phyloP scores from a whole-genome alignment of 2,113 vertebrate species.

The Potamarius usumacintae region DNA sequence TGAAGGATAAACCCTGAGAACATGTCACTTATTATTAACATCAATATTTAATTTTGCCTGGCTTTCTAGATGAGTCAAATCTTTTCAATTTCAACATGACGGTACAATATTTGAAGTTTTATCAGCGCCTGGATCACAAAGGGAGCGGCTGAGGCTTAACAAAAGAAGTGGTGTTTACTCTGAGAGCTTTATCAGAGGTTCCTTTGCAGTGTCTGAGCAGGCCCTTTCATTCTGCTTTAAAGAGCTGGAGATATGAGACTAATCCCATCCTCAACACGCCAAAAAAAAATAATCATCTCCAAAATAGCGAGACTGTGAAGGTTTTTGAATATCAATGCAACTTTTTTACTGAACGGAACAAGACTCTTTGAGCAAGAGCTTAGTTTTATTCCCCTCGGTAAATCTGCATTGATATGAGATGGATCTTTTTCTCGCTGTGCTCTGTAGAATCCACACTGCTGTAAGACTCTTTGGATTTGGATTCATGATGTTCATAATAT shows the following conservation, averaged over 20 bases:
- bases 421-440: background rate
- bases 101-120: background rate
- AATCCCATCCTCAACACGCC: constrained; percentile 24
- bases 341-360: background rate
- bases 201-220: constrained; percentile 9
- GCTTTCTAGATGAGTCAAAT: background rate
- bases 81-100: background rate
- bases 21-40: background rate
- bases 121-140: background rate
- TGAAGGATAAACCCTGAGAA: background rate
- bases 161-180: constrained; percentile 36
- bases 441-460: background rate
- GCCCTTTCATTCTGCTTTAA: constrained; percentile 9
- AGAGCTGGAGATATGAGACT: constrained; percentile 29
- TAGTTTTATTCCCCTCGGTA: background rate
- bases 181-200: constrained; percentile 40
- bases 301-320: background rate
- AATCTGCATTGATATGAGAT: background rate
- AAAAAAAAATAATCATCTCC: background rate
- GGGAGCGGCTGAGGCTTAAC: background rate
- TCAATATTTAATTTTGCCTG: background rate
- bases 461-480: background rate
- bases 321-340: background rate
- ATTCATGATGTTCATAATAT: background rate
- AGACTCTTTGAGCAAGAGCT: background rate